Percentiles rank a stretch among this genome's conserved stretches.
These are phyloP conservation scores for Otolemur crassicaudatus DNA, from an alignment of 2,797 vertebrate species.

Conservation along the genomic window DNA sequence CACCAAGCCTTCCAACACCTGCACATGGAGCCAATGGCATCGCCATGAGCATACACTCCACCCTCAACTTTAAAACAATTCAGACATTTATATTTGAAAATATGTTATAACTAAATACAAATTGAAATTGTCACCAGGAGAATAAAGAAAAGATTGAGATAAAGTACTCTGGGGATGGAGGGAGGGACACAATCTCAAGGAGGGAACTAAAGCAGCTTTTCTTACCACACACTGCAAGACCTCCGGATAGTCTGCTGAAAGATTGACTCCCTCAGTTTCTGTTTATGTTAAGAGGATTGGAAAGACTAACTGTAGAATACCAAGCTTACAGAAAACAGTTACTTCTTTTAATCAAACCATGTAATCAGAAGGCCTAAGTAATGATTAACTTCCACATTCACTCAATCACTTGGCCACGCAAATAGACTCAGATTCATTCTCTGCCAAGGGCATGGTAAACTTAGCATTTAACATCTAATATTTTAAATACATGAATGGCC, in stretches of 20 bases:
- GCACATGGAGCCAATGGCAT: background rate
- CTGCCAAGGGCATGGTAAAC: constrained; percentile 57
- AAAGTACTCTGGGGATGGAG: background rate
- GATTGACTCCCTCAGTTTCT: constrained; percentile 56
- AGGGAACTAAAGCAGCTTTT: constrained; percentile 51
- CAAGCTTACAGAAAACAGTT: constrained; percentile 73
- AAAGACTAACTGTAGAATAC: constrained; percentile 73
- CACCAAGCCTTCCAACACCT: background rate
- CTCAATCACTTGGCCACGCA: constrained; percentile 46
- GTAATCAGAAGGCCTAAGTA: constrained; percentile 79
- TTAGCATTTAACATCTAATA: constrained; percentile 65
- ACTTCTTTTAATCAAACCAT: constrained; percentile 83
- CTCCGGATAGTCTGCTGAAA: constrained; percentile 57
- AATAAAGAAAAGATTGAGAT: constrained; percentile 60
- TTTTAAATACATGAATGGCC: constrained; percentile 10
- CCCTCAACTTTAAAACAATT: constrained; percentile 23
- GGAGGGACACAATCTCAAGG: constrained; percentile 53
- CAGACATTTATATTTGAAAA: background rate
- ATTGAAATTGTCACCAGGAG: background rate
- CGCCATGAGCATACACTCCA: background rate
- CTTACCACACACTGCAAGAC: constrained; percentile 61
- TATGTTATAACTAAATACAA: background rate
- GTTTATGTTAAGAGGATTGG: constrained; percentile 78
- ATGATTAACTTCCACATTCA: constrained; percentile 81
- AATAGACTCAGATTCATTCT: background rate